Conservation (phyloP, 2,888 invertebrate species). For the Heliconius charithonia region DNA sequence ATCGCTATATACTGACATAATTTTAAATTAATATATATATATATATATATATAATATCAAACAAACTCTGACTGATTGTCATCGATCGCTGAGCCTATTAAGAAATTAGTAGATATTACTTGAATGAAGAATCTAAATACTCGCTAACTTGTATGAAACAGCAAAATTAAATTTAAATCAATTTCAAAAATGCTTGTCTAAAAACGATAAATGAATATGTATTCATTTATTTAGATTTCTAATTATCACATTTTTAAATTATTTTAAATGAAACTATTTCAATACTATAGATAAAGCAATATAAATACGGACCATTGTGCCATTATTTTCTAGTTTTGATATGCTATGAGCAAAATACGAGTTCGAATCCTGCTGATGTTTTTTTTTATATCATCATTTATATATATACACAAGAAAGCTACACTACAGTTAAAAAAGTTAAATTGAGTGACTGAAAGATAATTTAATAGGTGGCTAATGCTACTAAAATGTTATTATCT, state of each 20-base stretch:
- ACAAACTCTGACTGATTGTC: neutral
- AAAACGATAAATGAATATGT: neutral
- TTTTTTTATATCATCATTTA: neutral
- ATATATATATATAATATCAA: neutral
- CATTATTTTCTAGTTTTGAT: neutral
- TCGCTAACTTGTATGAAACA: neutral
- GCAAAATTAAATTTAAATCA: neutral
- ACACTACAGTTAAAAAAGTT: neutral
- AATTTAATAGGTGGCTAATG: neutral
- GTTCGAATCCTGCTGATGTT: neutral
- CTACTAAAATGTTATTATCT: neutral
- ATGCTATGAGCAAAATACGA: neutral
- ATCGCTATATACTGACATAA: neutral
- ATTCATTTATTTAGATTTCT: neutral
- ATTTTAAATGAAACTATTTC: conserved; percentile 1
- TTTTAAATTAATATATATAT: neutral
- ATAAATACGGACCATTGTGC: neutral
- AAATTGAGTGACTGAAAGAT: neutral
- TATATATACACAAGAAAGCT: neutral
- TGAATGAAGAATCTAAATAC: neutral
- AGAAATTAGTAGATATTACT: neutral
- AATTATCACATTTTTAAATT: neutral
- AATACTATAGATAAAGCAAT: neutral
- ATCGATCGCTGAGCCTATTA: neutral
- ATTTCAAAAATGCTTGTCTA: no score